Conservation (phyloP, 2,888 invertebrate species). For the Scaptomyza caliginosa region DNA sequence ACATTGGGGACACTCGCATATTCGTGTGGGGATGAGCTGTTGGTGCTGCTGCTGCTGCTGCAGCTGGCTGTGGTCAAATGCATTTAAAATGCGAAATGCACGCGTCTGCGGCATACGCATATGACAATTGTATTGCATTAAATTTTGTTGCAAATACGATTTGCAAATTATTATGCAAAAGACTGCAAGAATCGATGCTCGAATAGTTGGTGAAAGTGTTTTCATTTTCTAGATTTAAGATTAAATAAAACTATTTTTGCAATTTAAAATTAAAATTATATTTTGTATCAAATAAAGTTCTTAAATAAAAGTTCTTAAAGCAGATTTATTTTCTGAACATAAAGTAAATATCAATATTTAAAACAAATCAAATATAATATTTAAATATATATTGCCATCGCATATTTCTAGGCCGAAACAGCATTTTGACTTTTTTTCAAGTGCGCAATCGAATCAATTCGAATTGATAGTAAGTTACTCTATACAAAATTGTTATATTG, state of each 20-base stretch:
- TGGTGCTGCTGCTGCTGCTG: conserved; percentile 14
- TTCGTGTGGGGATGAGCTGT: conserved; percentile 2
- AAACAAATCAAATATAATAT: background rate
- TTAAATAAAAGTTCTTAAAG: too few species aligned
- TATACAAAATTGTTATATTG: conserved; percentile 23
- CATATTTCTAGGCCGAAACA: background rate
- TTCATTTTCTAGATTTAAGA: background rate
- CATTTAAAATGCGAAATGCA: conserved; percentile 58
- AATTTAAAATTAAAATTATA: background rate
- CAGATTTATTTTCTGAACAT: too few species aligned
- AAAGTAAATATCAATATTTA: too few species aligned
- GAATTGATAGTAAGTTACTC: conserved; percentile 7
- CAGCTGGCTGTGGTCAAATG: conserved; percentile 47
- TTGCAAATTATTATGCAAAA: background rate
- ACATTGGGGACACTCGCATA: background rate
- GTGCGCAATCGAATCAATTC: background rate
- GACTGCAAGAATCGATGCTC: background rate
- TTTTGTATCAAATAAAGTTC: background rate
- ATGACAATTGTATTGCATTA: conserved; percentile 8
- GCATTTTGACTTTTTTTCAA: background rate
- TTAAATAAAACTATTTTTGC: background rate
- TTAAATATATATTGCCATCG: background rate
- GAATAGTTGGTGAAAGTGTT: background rate
- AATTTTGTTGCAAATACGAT: conserved; percentile 10
- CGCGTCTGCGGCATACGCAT: conserved; percentile 28